These are phyloP conservation scores for Patella ulyssiponensis DNA, from an alignment of 2,888 invertebrate genomes.

Conservation along the genomic window DNA sequence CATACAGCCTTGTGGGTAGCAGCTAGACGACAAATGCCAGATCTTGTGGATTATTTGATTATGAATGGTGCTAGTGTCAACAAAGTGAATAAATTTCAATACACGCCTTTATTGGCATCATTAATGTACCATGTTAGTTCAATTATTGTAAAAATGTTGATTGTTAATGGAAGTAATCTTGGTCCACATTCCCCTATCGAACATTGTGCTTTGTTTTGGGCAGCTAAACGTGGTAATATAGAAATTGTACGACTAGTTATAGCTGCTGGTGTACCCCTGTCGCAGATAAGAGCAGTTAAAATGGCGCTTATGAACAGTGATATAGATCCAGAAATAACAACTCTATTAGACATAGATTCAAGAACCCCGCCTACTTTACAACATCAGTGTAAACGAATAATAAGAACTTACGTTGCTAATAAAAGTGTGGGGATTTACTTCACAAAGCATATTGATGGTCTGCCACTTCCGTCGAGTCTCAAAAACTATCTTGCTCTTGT, in stretches of 20 bases:
- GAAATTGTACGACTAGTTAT: constrained; percentile 59
- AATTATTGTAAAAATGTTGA: constrained; percentile 59
- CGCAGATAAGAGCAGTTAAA: constrained; percentile 56
- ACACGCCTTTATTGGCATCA: constrained; percentile 64
- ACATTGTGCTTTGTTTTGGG: constrained; percentile 62
- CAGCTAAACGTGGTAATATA: constrained; percentile 58
- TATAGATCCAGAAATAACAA: constrained; percentile 47
- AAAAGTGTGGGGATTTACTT: constrained; percentile 56
- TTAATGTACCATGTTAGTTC: constrained; percentile 63
- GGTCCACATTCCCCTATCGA: constrained; percentile 56
- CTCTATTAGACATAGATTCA: constrained; percentile 52
- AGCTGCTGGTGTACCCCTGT: constrained; percentile 53
- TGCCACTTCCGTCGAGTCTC: constrained; percentile 56
- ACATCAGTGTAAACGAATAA: constrained; percentile 54
- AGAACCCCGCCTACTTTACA: constrained; percentile 53
- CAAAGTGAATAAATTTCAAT: constrained; percentile 64
- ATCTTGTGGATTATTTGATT: constrained; percentile 61
- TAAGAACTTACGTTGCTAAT: constrained; percentile 49
- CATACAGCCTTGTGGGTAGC: constrained; percentile 65
- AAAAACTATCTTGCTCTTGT: constrained; percentile 53
- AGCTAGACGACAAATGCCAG: constrained; percentile 59
- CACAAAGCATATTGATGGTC: constrained; percentile 46
- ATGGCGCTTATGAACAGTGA: constrained; percentile 53
- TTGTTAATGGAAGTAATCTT: constrained; percentile 60
- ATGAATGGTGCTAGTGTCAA: constrained; percentile 65